phyloP scores from a whole-genome alignment of 2,888 invertebrate genomes.

The Cataglyphis rosenhaueri region DNA sequence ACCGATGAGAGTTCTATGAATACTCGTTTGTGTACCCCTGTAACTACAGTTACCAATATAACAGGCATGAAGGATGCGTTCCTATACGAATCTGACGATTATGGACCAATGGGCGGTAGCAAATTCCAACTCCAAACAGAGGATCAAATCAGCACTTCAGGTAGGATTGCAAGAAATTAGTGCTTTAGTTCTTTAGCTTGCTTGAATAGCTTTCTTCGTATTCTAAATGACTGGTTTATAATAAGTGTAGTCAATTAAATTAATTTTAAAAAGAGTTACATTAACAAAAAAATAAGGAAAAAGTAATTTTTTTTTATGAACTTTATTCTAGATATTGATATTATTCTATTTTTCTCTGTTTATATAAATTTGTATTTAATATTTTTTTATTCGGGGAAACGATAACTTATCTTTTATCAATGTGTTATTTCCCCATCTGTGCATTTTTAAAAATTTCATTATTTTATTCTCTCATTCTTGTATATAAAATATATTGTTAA shows the following conservation, averaged over 20 bases:
- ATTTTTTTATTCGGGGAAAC: neutral
- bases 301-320: neutral
- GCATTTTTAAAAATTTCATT: neutral
- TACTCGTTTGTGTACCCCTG: conserved; percentile 62
- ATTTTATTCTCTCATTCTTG: neutral
- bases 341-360: neutral
- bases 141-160: conserved; percentile 88
- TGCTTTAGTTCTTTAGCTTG: conserved; percentile 4
- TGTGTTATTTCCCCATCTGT: neutral
- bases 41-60: conserved; percentile 67
- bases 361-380: neutral
- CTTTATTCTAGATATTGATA: neutral
- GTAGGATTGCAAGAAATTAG: conserved; percentile 70
- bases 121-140: conserved; percentile 91
- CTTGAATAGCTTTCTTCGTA: neutral
- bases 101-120: conserved; percentile 90
- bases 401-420: neutral
- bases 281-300: neutral
- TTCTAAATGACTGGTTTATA: neutral
- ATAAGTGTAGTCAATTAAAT: neutral
- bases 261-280: neutral
- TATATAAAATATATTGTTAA: neutral
- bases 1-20: conserved; percentile 71
- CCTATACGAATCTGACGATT: conserved; percentile 92
- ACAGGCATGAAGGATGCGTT: conserved; percentile 89